Evolutionary conservation across 1,140 invertebrate genomes (phyloP).

Genomic region (Patella vulgata): DNA sequence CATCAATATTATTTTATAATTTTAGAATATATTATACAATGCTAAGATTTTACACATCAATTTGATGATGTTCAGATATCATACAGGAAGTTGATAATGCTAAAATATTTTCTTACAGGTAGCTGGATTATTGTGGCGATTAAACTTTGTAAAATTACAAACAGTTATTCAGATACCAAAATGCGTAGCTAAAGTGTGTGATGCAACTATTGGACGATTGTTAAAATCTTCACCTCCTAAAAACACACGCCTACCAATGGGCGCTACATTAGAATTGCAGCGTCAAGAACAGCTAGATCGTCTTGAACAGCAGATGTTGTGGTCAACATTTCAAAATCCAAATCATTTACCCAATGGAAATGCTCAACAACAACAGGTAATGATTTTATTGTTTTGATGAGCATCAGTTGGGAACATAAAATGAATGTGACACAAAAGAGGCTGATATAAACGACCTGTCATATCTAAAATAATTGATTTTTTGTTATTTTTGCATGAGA

Average conservation of each 20-base stretch:
- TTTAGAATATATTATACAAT: no score
- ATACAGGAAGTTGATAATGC: no score
- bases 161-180: conserved; percentile 65
- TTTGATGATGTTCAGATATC: no score
- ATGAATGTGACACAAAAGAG: not conserved
- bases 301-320: conserved; percentile 69
- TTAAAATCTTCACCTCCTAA: conserved; percentile 64
- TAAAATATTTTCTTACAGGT: conserved; percentile 58
- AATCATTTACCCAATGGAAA: conserved; percentile 18
- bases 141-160: conserved; percentile 67
- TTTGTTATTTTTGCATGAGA: conserved; percentile 18
- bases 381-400: conserved; percentile 9
- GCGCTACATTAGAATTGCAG: conserved; percentile 71
- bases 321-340: conserved; percentile 47
- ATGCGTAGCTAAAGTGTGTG: conserved; percentile 62
- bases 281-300: conserved; percentile 70
- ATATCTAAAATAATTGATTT: not conserved
- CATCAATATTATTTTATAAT: no score
- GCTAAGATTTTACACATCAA: no score
- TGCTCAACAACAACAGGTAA: conserved; percentile 30
- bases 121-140: conserved; percentile 68
- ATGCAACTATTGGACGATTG: conserved; percentile 65
- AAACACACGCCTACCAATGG: conserved; percentile 64
- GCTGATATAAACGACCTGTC: no score
- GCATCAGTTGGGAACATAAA: conserved; percentile 40